These are phyloP conservation scores for Athene cunicularia DNA, from an alignment of 2,113 vertebrate genomes.

Conservation along the genomic window DNA sequence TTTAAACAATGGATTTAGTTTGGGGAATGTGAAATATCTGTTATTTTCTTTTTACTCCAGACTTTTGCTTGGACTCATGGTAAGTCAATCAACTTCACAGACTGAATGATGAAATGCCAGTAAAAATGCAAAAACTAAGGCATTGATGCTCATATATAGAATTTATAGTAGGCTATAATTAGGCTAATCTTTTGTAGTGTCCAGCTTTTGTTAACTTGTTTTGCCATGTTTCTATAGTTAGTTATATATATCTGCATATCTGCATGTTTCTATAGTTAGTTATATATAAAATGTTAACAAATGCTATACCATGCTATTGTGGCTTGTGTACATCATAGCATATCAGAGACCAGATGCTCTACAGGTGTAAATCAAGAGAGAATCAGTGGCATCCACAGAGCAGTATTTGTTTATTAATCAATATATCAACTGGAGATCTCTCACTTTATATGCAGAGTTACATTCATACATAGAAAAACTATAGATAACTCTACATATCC, in stretches of 20 bases:
- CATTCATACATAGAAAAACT: neutral
- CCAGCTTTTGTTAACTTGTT: neutral
- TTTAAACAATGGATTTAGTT: neutral
- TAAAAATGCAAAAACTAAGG: neutral
- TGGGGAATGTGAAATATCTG: neutral
- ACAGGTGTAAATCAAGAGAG: neutral
- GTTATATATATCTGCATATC: neutral
- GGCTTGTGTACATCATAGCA: neutral
- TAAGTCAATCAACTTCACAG: neutral
- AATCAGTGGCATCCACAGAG: neutral
- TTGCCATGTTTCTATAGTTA: neutral
- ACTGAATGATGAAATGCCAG: neutral
- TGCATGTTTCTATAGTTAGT: neutral
- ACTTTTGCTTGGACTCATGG: neutral
- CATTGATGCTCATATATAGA: neutral
- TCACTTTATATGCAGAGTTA: neutral
- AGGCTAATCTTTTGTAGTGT: neutral
- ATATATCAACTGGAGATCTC: neutral
- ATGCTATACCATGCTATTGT: neutral
- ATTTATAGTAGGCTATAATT: neutral
- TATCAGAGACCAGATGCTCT: neutral
- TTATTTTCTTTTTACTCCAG: neutral
- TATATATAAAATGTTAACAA: neutral
- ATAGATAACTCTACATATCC: neutral
- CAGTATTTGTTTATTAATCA: conserved; percentile 20